Percentiles rank a stretch among this genome's conserved stretches.
Conservation (phyloP, 2,113 vertebrate genomes). For the Hydrolagus affinis region DNA sequence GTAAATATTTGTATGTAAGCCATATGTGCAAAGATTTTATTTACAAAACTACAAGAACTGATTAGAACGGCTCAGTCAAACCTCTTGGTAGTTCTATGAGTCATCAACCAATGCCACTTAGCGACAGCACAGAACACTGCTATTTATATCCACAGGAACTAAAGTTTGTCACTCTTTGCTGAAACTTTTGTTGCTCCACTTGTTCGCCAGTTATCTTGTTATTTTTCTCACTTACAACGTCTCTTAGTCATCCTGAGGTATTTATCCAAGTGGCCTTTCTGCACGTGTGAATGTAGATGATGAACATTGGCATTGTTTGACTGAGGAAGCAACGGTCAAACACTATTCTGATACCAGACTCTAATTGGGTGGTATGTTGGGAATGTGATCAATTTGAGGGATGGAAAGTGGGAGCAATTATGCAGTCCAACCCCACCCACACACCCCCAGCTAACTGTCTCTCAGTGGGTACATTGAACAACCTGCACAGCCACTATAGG, state of each 20-base stretch:
- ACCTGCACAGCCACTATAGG: too few relatives aligned
- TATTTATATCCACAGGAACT: background rate
- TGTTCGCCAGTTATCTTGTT: background rate
- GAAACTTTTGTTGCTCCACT: background rate
- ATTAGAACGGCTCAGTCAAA: background rate
- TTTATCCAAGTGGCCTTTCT: background rate
- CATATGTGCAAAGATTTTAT: slow-evolving; percentile 16
- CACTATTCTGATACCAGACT: background rate
- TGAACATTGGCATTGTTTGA: background rate
- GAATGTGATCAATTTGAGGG: too few relatives aligned
- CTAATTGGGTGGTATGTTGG: too few relatives aligned
- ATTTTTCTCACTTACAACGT: background rate
- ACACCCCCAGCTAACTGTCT: too few relatives aligned
- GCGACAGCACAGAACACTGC: background rate
- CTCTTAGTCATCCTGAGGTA: background rate
- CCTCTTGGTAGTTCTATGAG: slow-evolving; percentile 15
- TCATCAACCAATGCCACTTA: background rate
- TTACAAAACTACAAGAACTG: background rate
- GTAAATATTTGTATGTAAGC: background rate
- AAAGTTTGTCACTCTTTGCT: slow-evolving; percentile 1
- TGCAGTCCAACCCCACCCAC: too few relatives aligned
- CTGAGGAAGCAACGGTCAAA: background rate
- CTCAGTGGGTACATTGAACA: too few relatives aligned
- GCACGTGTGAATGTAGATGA: background rate
- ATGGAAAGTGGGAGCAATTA: too few relatives aligned